Conservation (phyloP, 2,113 vertebrate species). For the Oceanodroma tethys region DNA sequence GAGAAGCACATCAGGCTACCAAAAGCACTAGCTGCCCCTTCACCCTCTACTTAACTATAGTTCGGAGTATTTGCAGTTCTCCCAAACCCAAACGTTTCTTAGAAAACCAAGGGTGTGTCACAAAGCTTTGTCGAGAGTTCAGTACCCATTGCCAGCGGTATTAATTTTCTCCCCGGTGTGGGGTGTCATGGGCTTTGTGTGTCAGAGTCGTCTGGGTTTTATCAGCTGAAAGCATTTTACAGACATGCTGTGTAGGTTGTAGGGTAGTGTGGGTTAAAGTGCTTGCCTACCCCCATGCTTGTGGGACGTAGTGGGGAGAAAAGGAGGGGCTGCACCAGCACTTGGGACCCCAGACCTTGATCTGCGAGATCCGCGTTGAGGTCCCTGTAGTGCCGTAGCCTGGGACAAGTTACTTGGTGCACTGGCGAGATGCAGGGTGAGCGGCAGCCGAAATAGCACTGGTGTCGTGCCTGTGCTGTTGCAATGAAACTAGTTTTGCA, state of each 20-base stretch:
- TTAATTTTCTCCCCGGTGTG: not conserved
- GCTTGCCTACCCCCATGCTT: not conserved
- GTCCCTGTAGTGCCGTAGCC: not conserved
- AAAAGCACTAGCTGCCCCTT: not conserved
- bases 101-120: not conserved
- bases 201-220: not conserved
- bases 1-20: not conserved
- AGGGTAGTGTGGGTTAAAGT: not conserved
- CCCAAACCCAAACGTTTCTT: not conserved
- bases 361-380: not conserved
- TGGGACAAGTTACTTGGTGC: not conserved
- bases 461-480: not conserved
- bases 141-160: not conserved
- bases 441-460: fast-evolving
- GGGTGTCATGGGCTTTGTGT: not conserved
- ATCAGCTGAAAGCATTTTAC: not conserved
- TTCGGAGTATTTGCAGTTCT: not conserved
- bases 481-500: not conserved
- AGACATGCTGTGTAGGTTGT: not conserved
- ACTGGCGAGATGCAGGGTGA: not conserved
- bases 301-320: not conserved
- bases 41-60: not conserved
- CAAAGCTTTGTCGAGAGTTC: not conserved
- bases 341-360: not conserved
- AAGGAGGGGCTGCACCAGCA: not conserved